These are phyloP conservation scores for Brenthis ino DNA, from an alignment of 2,888 invertebrate species.

Conservation along the genomic window DNA sequence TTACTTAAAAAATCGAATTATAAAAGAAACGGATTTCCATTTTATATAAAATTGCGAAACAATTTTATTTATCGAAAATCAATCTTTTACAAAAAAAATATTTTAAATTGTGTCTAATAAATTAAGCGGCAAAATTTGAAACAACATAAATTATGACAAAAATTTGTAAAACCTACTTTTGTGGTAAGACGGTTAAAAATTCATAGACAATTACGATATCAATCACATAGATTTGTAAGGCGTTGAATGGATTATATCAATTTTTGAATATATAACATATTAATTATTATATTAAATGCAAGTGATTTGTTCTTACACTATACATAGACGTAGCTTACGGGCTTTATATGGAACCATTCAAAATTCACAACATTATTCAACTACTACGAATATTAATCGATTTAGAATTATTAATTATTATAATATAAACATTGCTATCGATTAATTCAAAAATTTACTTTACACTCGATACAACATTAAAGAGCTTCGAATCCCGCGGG, in stretches of 20 bases:
- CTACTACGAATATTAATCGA: conserved; percentile 10
- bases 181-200: conserved; percentile 15
- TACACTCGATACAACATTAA: conserved; percentile 6
- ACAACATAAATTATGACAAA: too few species aligned
- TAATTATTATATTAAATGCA: conserved; percentile 20
- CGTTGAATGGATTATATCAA: conserved; percentile 10
- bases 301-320: conserved; percentile 20
- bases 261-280: conserved; percentile 5
- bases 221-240: conserved; percentile 23
- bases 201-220: conserved; percentile 6
- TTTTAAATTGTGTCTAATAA: too few species aligned
- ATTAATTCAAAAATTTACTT: conserved; percentile 5
- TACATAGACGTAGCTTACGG: conserved; percentile 16
- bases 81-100: too few species aligned
- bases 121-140: too few species aligned
- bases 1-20: too few species aligned
- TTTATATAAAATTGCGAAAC: too few species aligned
- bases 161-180: conserved; percentile 1
- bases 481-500: neutral
- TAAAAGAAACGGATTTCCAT: too few species aligned
- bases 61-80: too few species aligned
- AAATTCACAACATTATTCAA: neutral
- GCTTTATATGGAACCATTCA: neutral
- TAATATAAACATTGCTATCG: conserved; percentile 11
- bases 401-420: conserved; percentile 7